These are phyloP conservation scores for Microchirus variegatus DNA, from an alignment of 2,797 vertebrate genomes.

Conservation along the genomic window DNA sequence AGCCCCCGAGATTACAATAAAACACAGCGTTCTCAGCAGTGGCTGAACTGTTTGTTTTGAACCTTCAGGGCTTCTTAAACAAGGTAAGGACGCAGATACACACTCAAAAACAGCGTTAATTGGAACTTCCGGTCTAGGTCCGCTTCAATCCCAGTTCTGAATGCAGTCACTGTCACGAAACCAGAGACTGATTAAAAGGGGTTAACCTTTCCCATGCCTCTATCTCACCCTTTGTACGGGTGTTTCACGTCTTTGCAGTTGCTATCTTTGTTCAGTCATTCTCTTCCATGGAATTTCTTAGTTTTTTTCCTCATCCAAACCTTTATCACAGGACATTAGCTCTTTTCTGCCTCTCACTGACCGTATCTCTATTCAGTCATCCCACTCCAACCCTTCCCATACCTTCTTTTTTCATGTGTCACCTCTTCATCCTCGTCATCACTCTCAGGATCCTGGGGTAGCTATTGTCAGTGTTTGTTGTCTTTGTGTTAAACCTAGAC, in stretches of 20 bases:
- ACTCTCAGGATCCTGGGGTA: conserved; percentile 29
- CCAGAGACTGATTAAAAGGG: conserved; percentile 43
- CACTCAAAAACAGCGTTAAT: too few species aligned
- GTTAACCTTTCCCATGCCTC: conserved; percentile 44
- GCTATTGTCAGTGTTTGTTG: conserved; percentile 53
- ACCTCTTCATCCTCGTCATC: conserved; percentile 37
- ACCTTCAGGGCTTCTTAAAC: too few species aligned
- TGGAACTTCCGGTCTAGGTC: too few species aligned
- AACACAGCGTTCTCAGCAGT: too few species aligned
- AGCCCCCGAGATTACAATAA: too few species aligned
- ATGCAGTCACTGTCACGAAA: conserved; percentile 32
- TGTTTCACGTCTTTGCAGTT: conserved; percentile 34
- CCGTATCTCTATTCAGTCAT: conserved; percentile 20
- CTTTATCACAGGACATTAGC: conserved; percentile 25
- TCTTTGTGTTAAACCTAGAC: conserved; percentile 43
- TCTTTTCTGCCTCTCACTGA: conserved; percentile 22
- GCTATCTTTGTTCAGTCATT: conserved; percentile 37
- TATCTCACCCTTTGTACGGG: conserved; percentile 25
- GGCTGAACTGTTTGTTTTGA: too few species aligned
- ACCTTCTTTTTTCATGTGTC: conserved; percentile 33
- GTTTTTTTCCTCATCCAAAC: conserved; percentile 12
- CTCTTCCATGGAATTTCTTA: conserved; percentile 41
- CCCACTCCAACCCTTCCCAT: conserved; percentile 16
- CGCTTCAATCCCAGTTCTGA: conserved; percentile 1
- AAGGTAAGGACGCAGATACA: too few species aligned